Percentiles rank a stretch among this genome's conserved stretches.
These are phyloP conservation scores for Glareola pratincola DNA, from an alignment of 2,113 vertebrate species.

Conservation along the genomic window DNA sequence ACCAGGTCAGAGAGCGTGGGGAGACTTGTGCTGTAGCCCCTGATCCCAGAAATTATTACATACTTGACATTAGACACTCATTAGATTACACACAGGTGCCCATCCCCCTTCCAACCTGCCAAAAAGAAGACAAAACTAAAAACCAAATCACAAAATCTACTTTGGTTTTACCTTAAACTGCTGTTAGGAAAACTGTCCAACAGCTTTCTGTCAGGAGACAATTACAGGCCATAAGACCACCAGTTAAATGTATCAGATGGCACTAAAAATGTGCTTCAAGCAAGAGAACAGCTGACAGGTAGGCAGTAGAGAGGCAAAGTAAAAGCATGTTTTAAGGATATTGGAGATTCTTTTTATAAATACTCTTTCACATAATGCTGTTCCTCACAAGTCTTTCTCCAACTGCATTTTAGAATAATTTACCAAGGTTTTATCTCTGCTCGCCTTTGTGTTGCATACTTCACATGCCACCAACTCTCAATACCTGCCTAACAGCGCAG, in stretches of 20 bases:
- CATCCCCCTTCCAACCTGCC: fast-evolving
- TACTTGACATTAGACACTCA: neutral
- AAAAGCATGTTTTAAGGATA: neutral
- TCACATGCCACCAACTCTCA: neutral
- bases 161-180: neutral
- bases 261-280: neutral
- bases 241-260: neutral
- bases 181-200: neutral
- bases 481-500: neutral
- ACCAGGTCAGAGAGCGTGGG: neutral
- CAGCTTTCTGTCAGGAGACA: neutral
- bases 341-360: neutral
- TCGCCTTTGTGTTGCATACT: neutral
- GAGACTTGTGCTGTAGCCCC: neutral
- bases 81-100: neutral
- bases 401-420: neutral
- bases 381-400: neutral
- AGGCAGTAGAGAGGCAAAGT: neutral
- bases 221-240: neutral
- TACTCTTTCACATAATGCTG: neutral
- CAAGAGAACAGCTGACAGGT: neutral
- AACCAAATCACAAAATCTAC: neutral
- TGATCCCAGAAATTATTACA: neutral
- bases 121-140: neutral
- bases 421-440: neutral